Evolutionary conservation across 2,113 vertebrate species (phyloP).

Genomic region (Pseudopodoces humilis): DNA sequence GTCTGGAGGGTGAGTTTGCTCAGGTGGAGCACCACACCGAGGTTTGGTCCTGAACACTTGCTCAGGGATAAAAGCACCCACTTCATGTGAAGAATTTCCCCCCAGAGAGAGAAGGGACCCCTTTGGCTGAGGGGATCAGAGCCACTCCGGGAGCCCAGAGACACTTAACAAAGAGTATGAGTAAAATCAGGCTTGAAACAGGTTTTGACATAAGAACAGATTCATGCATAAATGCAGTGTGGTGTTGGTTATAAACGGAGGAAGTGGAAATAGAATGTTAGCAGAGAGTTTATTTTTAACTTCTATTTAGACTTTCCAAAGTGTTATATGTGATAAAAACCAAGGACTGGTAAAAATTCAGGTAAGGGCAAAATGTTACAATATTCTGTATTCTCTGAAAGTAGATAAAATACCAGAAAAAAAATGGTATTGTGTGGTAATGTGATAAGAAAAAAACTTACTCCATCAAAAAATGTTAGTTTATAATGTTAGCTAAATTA

Average conservation of each 20-base stretch:
- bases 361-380: constrained; percentile 11
- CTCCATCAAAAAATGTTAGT: not conserved
- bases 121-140: not conserved
- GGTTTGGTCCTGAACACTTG: not conserved
- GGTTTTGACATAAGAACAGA: not conserved
- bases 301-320: constrained; percentile 2
- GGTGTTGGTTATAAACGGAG: constrained; percentile 19
- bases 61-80: not conserved
- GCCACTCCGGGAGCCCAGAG: not conserved
- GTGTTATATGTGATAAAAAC: not conserved
- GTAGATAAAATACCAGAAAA: not conserved
- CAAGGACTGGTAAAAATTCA: not conserved
- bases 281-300: constrained; percentile 23
- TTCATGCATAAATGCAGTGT: constrained; percentile 12
- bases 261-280: not conserved
- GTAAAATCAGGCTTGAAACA: not conserved
- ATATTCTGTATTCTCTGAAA: not conserved
- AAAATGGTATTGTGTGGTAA: not conserved
- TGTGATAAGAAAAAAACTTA: not conserved
- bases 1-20: not conserved
- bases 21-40: not conserved
- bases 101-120: not conserved
- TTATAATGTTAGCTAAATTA: constrained; percentile 28
- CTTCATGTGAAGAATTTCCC: not conserved
- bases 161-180: not conserved